Base-by-base conservation (phyloP, 2,888 invertebrate species). In the Conistra vaccinii region DNA sequence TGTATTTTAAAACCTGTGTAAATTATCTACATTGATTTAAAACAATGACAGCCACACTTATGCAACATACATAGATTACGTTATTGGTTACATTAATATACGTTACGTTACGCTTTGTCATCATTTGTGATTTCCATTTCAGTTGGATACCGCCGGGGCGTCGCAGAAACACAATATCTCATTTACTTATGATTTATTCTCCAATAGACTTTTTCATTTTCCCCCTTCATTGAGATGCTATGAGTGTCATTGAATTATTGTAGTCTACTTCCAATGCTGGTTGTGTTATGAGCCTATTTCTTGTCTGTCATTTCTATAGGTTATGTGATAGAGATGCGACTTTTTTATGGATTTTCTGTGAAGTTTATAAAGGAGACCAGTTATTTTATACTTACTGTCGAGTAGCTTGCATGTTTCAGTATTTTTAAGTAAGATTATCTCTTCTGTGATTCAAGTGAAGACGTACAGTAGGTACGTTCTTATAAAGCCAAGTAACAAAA, bases 131-230 rank as follows among this genome's bases (percentile, higher is more conserved):
- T 90, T 90, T 91, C 91, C 90, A 93, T 94, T 93, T 91, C 89
- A 91, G 89, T 84, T 89, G 88, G 87, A 88, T 88, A 89, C 89
- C 84, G 90, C 87, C 88, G 90, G 90, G 89, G 89, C 88, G 88
- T 81, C 87, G 85, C 87, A 88, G 86, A 87, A 90, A 88, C 89
- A 92, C 92, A 92, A 90, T 94, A 93, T 93, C 94, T 94, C 93
- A 94, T 94, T 94, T 94, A 90, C 90, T 92, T 93, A 91, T 94
- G 94, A 94, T 94, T 94, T 94, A 94, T 94, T 91, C 90, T 89
- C 87, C 91, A 92, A 93, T 93, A 92, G 88, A 91, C 89, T 90
- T 92, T 92, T 90, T 91, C 91, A 89, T 90, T 92, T 92, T 90
- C 88, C 90, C 88, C 89, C 89, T 89, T 90, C 88, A 89, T 88